Percentiles rank a stretch among this genome's conserved stretches.
These are phyloP conservation scores for Zosterops borbonicus DNA, from an alignment of 2,113 vertebrate species.

Conservation along the genomic window DNA sequence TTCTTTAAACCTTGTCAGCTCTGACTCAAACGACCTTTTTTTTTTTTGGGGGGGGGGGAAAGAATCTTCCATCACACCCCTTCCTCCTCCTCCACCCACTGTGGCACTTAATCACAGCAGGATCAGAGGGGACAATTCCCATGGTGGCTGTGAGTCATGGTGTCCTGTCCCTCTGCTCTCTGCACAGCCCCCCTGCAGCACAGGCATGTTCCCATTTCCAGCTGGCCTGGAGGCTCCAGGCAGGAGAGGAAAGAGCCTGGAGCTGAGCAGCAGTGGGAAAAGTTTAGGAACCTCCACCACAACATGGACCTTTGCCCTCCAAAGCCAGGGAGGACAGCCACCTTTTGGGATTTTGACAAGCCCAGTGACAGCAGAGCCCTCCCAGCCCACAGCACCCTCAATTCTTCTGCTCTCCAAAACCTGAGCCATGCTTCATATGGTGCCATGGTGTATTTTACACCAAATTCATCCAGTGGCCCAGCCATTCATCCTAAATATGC, in stretches of 20 bases:
- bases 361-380: not conserved
- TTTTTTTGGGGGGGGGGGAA: accelerated
- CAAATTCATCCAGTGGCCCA: not conserved
- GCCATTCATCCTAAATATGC: not conserved
- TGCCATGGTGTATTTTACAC: not conserved
- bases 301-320: not conserved
- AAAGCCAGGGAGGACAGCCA: not conserved
- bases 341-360: not conserved
- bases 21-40: constrained; percentile 2
- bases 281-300: not conserved
- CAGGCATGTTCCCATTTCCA: not conserved
- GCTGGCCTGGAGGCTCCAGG: not conserved
- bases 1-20: constrained; percentile 24
- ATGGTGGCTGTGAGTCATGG: not conserved
- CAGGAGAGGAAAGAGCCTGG: not conserved
- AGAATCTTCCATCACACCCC: constrained; percentile 11
- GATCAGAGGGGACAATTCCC: not conserved
- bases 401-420: not conserved
- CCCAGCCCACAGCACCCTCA: not conserved
- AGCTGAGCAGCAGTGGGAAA: not conserved
- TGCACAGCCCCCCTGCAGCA: not conserved
- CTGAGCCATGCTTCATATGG: accelerated
- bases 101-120: not conserved
- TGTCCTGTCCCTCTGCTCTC: not conserved
- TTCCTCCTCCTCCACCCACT: constrained; percentile 49